Evolutionary conservation across 2,113 vertebrate genomes (phyloP).

Genomic region (Sardina pilchardus): DNA sequence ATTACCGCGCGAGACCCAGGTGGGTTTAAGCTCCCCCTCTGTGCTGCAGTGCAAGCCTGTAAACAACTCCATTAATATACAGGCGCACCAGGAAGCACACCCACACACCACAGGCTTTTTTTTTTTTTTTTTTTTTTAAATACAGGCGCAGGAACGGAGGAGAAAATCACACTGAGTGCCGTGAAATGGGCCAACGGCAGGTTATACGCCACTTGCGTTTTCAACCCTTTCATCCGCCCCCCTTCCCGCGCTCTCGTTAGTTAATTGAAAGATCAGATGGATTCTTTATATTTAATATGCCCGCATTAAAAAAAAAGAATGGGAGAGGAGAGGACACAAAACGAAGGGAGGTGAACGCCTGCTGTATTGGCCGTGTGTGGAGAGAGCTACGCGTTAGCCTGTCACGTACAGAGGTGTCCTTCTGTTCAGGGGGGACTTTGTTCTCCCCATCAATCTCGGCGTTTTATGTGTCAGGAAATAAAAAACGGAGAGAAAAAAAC

Average conservation of each 20-base stretch:
- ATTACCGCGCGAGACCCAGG: background rate
- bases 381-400: background rate
- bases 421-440: slow-evolving; percentile 27
- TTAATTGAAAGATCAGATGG: background rate
- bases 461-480: slow-evolving; percentile 37
- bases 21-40: background rate
- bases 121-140: too few species aligned
- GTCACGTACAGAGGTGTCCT: slow-evolving; percentile 12
- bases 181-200: background rate
- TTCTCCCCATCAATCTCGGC: slow-evolving; percentile 28
- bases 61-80: slow-evolving; percentile 1
- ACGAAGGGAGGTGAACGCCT: background rate
- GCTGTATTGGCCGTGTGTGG: background rate
- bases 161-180: background rate
- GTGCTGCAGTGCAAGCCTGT: slow-evolving; percentile 1
- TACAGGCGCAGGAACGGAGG: background rate
- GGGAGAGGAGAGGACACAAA: background rate
- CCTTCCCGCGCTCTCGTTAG: background rate
- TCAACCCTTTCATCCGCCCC: background rate
- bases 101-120: background rate
- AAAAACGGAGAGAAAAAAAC: slow-evolving; percentile 33
- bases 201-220: background rate
- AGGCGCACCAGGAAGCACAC: slow-evolving; percentile 5
- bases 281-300: background rate
- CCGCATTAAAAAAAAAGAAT: background rate